Conservation (phyloP, 2,113 vertebrate species). For the Mesembrinibis cayennensis region DNA sequence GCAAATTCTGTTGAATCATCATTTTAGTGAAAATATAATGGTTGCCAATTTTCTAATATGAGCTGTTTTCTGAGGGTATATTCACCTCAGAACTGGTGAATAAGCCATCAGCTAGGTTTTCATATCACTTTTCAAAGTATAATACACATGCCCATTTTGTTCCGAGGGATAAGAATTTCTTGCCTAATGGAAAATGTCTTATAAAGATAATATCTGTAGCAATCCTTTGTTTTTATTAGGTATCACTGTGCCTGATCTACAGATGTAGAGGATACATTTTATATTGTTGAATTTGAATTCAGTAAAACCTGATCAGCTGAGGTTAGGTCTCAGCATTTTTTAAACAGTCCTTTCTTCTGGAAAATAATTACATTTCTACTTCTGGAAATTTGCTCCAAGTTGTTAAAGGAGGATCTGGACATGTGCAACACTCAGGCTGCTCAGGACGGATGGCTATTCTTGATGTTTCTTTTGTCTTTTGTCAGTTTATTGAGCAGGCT, state of each 20-base stretch:
- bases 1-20: not conserved
- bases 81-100: not conserved
- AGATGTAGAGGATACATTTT: not conserved
- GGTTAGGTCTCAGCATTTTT: not conserved
- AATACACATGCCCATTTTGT: not conserved
- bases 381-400: not conserved
- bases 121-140: not conserved
- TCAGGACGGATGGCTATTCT: not conserved
- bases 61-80: not conserved
- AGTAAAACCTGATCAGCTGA: not conserved
- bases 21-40: not conserved
- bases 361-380: not conserved
- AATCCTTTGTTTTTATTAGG: not conserved
- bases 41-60: not conserved
- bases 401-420: not conserved
- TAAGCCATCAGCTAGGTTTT: not conserved
- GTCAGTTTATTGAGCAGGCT: not conserved
- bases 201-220: not conserved
- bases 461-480: not conserved
- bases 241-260: not conserved
- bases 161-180: not conserved
- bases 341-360: not conserved
- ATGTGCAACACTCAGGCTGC: not conserved
- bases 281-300: not conserved
- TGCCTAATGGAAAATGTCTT: constrained; percentile 10